Conservation (phyloP, 2,888 invertebrate genomes). For the Limnephilus lunatus region DNA sequence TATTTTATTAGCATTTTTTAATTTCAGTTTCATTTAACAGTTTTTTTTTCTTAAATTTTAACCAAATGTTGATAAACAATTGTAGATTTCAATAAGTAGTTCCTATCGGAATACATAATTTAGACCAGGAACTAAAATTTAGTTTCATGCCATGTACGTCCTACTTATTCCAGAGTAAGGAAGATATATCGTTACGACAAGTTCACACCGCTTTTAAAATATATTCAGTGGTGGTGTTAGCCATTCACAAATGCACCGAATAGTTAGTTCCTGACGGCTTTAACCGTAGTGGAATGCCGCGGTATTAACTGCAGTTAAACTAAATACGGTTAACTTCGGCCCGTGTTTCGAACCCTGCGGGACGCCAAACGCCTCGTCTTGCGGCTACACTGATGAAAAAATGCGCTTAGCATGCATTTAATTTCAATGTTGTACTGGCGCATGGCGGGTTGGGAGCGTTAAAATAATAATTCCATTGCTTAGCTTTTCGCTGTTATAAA, state of each 20-base stretch:
- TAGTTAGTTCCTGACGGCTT: not conserved
- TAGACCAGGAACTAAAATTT: not conserved
- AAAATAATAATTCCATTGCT: not conserved
- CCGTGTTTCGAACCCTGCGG: not conserved
- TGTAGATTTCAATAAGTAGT: no score
- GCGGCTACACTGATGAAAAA: not conserved
- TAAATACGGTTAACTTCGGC: slow-evolving; percentile 5
- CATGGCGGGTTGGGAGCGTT: not conserved
- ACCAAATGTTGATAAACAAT: no score
- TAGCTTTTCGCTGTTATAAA: not conserved
- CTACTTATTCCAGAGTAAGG: not conserved
- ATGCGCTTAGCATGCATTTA: not conserved
- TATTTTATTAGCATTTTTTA: no score
- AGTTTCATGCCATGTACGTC: not conserved
- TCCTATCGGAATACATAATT: no score
- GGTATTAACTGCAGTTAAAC: slow-evolving; percentile 48
- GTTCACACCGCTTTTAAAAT: not conserved
- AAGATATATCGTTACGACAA: not conserved
- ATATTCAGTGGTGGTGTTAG: not conserved
- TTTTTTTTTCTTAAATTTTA: no score
- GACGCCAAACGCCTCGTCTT: not conserved
- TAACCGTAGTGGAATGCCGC: slow-evolving; percentile 32
- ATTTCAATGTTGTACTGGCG: not conserved
- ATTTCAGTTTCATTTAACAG: no score
- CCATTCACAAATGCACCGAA: not conserved